Conservation (phyloP, 2,797 vertebrate species). For the Cryptoblepharus egeriae region DNA sequence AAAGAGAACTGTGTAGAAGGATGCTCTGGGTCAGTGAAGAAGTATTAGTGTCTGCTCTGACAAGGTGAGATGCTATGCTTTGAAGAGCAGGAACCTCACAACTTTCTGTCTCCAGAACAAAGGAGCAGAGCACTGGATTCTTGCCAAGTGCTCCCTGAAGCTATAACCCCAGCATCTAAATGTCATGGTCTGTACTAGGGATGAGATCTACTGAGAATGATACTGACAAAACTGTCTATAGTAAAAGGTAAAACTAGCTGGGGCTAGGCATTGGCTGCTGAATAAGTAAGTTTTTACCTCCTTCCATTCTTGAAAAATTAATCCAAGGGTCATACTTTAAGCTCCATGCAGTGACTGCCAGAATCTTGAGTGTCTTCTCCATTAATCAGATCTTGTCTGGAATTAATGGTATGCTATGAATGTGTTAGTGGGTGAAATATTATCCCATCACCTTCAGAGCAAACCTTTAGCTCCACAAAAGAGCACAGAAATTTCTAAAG, state of each 20-base stretch:
- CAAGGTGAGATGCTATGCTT: neutral
- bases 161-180: neutral
- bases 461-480: neutral
- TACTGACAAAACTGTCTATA: neutral
- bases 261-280: neutral
- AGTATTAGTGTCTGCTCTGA: neutral
- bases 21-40: neutral
- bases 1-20: neutral
- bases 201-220: neutral
- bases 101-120: neutral
- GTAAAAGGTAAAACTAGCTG: neutral
- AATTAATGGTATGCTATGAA: slow-evolving; percentile 2
- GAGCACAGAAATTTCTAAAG: neutral
- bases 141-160: neutral
- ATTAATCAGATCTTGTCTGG: slow-evolving; percentile 13
- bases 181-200: slow-evolving; percentile 8
- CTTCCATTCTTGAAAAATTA: neutral
- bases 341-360: neutral
- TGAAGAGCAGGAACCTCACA: neutral
- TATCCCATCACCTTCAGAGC: rapidly evolving
- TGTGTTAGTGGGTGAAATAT: neutral
- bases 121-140: neutral
- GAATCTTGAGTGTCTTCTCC: neutral
- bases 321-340: neutral
- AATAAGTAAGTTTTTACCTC: neutral